Evolutionary conservation across 2,888 invertebrate species (phyloP), one percentile per base, ranked within the genome.

Genomic region (Lepidocyrtoides sp.): DNA sequence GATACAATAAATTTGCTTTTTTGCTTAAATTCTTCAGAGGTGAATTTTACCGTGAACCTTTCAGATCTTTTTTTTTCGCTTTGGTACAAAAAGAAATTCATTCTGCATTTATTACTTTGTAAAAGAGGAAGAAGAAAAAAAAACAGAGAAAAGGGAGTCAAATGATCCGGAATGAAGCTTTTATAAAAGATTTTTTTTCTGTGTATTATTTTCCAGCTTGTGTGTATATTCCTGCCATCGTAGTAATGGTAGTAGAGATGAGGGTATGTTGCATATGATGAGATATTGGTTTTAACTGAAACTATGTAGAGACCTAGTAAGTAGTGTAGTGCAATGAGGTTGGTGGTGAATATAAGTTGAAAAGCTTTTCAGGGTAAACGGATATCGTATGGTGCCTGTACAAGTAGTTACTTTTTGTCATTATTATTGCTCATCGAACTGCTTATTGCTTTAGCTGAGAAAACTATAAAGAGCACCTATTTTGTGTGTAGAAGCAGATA

Each of bases 101-200:
- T 89, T 89, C 54, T 82, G 66, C 79, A 79, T 88, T 81, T 88
- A 88, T 81, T 88, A 81, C 51, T 32, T 14, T 36, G 48, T 32
- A 60, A 75, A 85, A 10, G 51, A 29, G 17, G 26, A 51, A 75
- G 32, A 26, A 36, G 7, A 7, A 7, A 36, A 7, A 36, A 7
- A 36, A n/a, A n/a, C n/a, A 69, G 51, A 63, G 84, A 89, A 89
- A 84, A 83, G 90, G 85, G 79, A 69, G 69, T 79, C 90, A 90
- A 90, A 90, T 90, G 90, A 90, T 85, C 84, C 84, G 90, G 90
- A 90, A 90, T 90, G 90, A 77, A 79, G 90, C 84, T 90, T 90
- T 85, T 57, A 77, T 89, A 83, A 79, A 23, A 57, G 54, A 12
- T 54, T 79, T 60, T 60, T 41, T 41, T 12, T 26, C 14, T 69